Evolutionary conservation across 2,113 vertebrate genomes (phyloP), one percentile per base, ranked within the genome.

Genomic region (Crotalus helleri): DNA sequence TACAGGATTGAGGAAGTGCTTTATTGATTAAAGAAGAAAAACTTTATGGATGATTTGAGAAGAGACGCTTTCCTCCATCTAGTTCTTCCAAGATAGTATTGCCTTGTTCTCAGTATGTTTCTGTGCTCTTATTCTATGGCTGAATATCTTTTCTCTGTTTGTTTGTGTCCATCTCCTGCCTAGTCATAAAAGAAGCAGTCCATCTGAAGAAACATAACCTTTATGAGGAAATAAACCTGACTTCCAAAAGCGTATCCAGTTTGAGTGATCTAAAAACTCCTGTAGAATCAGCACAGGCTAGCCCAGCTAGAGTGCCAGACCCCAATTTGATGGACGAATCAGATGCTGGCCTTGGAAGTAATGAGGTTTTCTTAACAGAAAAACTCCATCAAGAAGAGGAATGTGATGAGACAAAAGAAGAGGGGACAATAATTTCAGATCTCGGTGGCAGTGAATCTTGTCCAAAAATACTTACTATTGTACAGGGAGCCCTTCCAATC

Each of bases 151-250:
- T 95, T 87, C 24, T 9, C 9, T 33, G 15, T 69, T 17, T 33
- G 2, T 59, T 44, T 92, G 2, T 92, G n/a, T 86, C 85, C 46
- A 15, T 64, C 6, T 94, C 59, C 91, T 87, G 61, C 90, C 46
- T 96, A 99, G 99, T 99, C 97, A 98, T 99, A 96, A 98, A 98
- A 92, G 99, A 99, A 94, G 99, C 98, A 0, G 98, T 98, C 0
- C 89, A 97, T 92, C 96, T 98, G 96, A 98, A 98, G 97, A 99
- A 99, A 94, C 98, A 98, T 97, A 99, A 99, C 97, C 97, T 99
- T 91, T 98, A 98, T 95, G 98, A 98, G 57, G 98, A 99, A 88
- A 91, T 97, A 91, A 98, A 97, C 58, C 93, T 98, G 90, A 97
- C 98, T 90, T 98, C 97, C 44, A 97, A 98, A 92, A 99, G 98